Evolutionary conservation across 37 sponge, comb jelly and placozoan genomes (phyloP).

Genomic region (Mnemiopsis leidyi): DNA sequence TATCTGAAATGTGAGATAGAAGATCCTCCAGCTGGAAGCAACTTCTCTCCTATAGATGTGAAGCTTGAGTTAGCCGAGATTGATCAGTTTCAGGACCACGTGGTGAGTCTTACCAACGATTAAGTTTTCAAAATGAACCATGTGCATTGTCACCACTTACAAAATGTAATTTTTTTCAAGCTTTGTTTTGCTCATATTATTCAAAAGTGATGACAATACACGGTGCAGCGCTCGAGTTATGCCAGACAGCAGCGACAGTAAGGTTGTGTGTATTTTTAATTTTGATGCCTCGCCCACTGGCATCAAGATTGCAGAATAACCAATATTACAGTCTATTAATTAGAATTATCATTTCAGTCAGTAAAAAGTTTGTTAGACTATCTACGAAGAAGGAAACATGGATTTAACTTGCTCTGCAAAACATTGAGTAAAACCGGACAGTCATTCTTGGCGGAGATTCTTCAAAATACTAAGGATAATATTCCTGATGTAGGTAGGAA

Average conservation of each 20-base stretch:
- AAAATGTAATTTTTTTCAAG: too few relatives aligned
- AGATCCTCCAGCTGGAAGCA: neutral
- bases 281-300: too few relatives aligned
- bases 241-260: too few relatives aligned
- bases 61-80: neutral
- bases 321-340: too few relatives aligned
- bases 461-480: neutral
- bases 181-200: too few relatives aligned
- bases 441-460: neutral
- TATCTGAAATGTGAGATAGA: neutral
- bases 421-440: neutral
- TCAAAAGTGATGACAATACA: too few relatives aligned
- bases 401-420: conserved; percentile 12
- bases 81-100: neutral
- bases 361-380: neutral
- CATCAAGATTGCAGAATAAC: too few relatives aligned
- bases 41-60: conserved; percentile 12
- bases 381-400: neutral
- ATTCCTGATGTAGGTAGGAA: conserved; percentile 58
- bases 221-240: too few relatives aligned
- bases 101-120: too few relatives aligned
- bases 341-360: neutral
- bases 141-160: too few relatives aligned
- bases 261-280: too few relatives aligned
- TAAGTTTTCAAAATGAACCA: too few relatives aligned